These are phyloP conservation scores for Alligator mississippiensis DNA, from an alignment of 2,113 vertebrate genomes.

Conservation along the genomic window DNA sequence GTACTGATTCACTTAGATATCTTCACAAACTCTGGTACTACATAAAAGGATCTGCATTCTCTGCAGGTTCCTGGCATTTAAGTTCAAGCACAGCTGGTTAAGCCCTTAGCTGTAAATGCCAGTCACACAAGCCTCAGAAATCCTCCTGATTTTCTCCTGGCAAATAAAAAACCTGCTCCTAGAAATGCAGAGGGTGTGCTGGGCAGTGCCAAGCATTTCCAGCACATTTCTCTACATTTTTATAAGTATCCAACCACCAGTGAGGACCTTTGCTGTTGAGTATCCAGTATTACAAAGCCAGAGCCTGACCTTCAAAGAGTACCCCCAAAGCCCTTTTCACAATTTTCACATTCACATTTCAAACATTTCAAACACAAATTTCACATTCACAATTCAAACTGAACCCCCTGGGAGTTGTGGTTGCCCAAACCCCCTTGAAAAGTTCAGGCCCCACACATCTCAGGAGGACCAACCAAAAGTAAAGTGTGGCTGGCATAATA, in stretches of 20 bases:
- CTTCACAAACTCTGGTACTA: conserved; percentile 25
- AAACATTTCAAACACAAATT: too few relatives aligned
- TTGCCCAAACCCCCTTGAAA: background rate
- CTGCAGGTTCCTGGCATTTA: conserved; percentile 15
- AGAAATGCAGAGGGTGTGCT: background rate
- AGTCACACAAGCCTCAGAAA: background rate
- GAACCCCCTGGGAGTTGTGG: background rate
- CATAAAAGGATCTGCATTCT: background rate
- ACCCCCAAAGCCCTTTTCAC: too few relatives aligned
- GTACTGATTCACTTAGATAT: conserved; percentile 22
- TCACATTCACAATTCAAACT: background rate
- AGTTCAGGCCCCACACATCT: background rate
- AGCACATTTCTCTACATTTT: background rate
- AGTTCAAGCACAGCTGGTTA: conserved; percentile 9
- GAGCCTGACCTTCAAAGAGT: background rate
- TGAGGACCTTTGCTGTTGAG: background rate
- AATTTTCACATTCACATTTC: accelerated
- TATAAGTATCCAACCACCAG: background rate
- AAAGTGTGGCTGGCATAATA: background rate
- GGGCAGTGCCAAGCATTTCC: background rate
- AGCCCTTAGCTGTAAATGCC: background rate
- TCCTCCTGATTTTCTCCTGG: background rate
- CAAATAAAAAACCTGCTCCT: background rate
- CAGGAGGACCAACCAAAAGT: background rate
- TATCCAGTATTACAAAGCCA: background rate